Percentiles rank a stretch among this genome's conserved stretches.
Evolutionary conservation across 2,797 vertebrate genomes (phyloP).

Genomic region (Setipinna tenuifilis): DNA sequence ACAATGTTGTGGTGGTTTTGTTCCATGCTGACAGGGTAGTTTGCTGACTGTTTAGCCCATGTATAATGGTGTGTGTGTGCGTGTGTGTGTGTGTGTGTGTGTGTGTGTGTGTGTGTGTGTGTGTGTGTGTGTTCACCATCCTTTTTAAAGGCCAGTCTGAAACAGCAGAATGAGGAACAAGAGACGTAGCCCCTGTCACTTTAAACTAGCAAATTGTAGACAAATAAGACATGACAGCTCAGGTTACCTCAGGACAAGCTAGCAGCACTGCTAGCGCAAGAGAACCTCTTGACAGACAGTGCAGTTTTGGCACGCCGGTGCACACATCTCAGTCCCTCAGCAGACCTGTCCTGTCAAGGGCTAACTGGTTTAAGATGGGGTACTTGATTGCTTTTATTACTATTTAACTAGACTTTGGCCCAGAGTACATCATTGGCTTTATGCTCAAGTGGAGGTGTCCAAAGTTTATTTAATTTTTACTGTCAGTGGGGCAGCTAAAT

Average conservation of each 20-base stretch:
- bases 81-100: background rate
- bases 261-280: background rate
- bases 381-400: too few relatives aligned
- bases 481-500: background rate
- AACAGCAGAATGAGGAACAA: slow-evolving; percentile 10
- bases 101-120: background rate
- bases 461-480: background rate
- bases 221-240: slow-evolving; percentile 58
- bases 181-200: slow-evolving; percentile 33
- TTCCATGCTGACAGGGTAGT: background rate
- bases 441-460: background rate
- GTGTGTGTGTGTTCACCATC: background rate
- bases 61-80: background rate
- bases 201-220: slow-evolving; percentile 51
- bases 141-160: background rate
- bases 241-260: slow-evolving; percentile 48
- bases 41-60: background rate
- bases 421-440: too few relatives aligned
- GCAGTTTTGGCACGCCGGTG: background rate
- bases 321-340: background rate
- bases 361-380: background rate
- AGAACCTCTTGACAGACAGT: background rate
- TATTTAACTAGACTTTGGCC: too few relatives aligned
- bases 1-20: background rate
- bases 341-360: background rate